Evolutionary conservation across 1,140 invertebrate genomes (phyloP).

Genomic region (Brachionus calyciflorus): DNA sequence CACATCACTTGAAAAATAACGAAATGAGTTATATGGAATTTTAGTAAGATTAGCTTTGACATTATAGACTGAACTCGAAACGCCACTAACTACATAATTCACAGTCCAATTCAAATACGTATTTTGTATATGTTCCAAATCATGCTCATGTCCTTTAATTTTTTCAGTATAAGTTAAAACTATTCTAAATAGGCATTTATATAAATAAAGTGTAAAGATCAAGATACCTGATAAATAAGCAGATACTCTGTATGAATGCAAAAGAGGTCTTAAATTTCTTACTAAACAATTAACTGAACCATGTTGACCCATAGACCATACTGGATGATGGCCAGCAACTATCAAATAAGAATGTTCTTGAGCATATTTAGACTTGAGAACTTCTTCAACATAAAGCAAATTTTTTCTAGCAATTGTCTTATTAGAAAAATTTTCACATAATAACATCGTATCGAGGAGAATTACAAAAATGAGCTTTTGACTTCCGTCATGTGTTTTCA

Average conservation of each 20-base stretch:
- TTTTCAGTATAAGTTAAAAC: constrained; percentile 48
- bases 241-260: constrained; percentile 60
- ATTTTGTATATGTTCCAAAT: constrained; percentile 55
- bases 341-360: constrained; percentile 62
- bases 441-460: constrained; percentile 61
- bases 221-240: constrained; percentile 64
- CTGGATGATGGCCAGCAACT: constrained; percentile 64
- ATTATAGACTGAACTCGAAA: constrained; percentile 58
- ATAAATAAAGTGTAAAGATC: too few species aligned
- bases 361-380: neutral
- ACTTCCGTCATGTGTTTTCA: constrained; percentile 50
- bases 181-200: too few species aligned
- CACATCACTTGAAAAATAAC: constrained; percentile 56
- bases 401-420: constrained; percentile 58
- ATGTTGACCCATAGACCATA: constrained; percentile 62
- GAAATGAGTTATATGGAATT: constrained; percentile 54
- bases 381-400: constrained; percentile 54
- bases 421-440: constrained; percentile 59
- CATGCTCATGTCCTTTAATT: constrained; percentile 62
- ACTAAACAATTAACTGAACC: constrained; percentile 61
- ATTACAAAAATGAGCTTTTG: constrained; percentile 54
- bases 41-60: constrained; percentile 51
- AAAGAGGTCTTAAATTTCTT: constrained; percentile 58
- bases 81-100: constrained; percentile 59
- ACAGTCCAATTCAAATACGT: constrained; percentile 48